A percentile compares a stretch with the other conserved stretches of the same genome.
Evolutionary conservation across 2,113 vertebrate genomes (phyloP).

Genomic region (Burhinus oedicnemus): DNA sequence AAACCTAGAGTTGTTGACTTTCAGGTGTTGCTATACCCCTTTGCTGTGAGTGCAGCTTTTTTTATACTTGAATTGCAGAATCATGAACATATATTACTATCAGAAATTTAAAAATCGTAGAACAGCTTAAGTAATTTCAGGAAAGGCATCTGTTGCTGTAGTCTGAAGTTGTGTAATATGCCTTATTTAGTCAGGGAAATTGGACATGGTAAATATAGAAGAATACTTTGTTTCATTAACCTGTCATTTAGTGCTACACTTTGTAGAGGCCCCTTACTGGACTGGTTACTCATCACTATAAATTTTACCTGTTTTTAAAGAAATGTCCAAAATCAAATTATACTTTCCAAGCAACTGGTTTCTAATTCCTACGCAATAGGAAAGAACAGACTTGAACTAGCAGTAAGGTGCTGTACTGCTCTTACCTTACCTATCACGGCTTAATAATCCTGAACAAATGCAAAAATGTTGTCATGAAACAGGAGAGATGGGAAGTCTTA

Average conservation of each 20-base stretch:
- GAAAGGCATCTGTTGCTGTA: background rate
- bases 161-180: background rate
- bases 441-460: background rate
- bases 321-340: background rate
- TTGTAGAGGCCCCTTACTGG: background rate
- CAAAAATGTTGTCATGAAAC: background rate
- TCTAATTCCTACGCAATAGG: background rate
- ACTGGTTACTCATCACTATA: accelerated
- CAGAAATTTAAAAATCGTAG: background rate
- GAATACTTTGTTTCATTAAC: background rate
- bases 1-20: background rate
- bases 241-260: background rate
- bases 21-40: background rate
- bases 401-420: background rate
- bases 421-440: background rate
- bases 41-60: background rate
- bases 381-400: background rate
- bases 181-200: background rate
- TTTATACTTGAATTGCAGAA: background rate
- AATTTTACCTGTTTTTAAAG: background rate
- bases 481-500: background rate
- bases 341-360: background rate
- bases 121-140: background rate
- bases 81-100: background rate
- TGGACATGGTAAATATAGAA: background rate